Base-by-base conservation (phyloP, 2,797 vertebrate species). In the Crossoptilon crossoptilon region DNA sequence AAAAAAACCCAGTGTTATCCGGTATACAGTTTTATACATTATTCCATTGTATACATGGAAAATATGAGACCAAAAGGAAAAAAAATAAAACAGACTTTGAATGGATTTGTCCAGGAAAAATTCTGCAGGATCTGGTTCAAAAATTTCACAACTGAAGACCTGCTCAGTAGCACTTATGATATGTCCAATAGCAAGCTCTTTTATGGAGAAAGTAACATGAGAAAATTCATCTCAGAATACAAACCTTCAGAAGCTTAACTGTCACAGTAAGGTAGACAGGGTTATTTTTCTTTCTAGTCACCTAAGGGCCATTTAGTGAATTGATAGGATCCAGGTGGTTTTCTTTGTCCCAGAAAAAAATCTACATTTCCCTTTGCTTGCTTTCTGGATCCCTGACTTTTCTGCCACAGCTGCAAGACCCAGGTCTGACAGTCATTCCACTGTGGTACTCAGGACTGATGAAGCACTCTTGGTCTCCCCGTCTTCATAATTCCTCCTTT, bases 381-480 rank as follows among this genome's bases (percentile, higher is more conserved):
- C 10, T 56, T 91, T 87, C n/a, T 80, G 19, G 23, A 35, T 18
- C 26, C 67, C n/a, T 39, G 35, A 46, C 18, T 60, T 41, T 11
- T 11, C 56, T 48, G 19, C 29, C 58, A 18, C 5, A 39, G 18
- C 31, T 46, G 22, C 37, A 53, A 49, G 3, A 6, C 6, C 2
- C 6, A 24, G 1, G 0, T 43, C 56, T 60, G 35, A 39, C 43
- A 71, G 23, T 17, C 48, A 8, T 6, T 5, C 4, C 1, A 5
- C 18, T 27, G 6, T 5, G 5, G 3, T 1, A 6, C 18, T 33
- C 5, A 37, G 11, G 13, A 58, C 62, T 18, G 8, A 29, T 4
- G 43, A 11, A 70, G 8, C 8, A 48, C 3, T 9, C 22, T 58
- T 33, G 27, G 8, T 24, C 17, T 69, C 71, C 72, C 8, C 26